phyloP scores from a whole-genome alignment of 2,888 invertebrate genomes.

The Aleiodes alternator region DNA sequence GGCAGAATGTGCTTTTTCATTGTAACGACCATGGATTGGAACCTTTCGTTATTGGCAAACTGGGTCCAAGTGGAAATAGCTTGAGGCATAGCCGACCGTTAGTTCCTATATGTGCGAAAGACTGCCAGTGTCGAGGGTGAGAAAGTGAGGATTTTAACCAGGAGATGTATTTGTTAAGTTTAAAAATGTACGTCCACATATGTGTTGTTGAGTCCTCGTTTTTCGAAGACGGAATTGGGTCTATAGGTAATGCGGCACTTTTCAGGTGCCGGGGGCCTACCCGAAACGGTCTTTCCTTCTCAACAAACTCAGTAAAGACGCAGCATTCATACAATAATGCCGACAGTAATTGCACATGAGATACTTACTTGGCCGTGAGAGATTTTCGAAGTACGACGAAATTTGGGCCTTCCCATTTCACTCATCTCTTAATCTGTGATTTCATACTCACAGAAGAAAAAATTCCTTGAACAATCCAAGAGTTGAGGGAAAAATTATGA shows the following conservation, averaged over 20 bases:
- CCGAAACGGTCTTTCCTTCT: conserved; percentile 45
- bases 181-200: conserved; percentile 23
- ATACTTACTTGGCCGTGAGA: conserved; percentile 50
- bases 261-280: conserved; percentile 33
- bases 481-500: background rate
- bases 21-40: background rate
- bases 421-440: background rate
- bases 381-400: background rate
- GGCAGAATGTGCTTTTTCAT: too few species aligned
- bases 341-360: conserved; percentile 49
- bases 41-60: conserved; percentile 50
- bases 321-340: conserved; percentile 47
- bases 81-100: conserved; percentile 59
- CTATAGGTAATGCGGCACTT: conserved; percentile 58
- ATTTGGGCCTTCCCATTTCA: background rate
- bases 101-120: conserved; percentile 51
- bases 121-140: conserved; percentile 26
- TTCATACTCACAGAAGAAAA: background rate
- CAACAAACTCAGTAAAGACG: conserved; percentile 38
- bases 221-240: conserved; percentile 59
- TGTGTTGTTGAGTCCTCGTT: conserved; percentile 50
- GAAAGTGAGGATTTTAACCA: conserved; percentile 17
- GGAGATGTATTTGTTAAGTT: conserved; percentile 20
- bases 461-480: background rate
- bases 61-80: conserved; percentile 53